Evolutionary conservation across 2,888 invertebrate genomes (phyloP).

Genomic region (Pseudococcus viburni): DNA sequence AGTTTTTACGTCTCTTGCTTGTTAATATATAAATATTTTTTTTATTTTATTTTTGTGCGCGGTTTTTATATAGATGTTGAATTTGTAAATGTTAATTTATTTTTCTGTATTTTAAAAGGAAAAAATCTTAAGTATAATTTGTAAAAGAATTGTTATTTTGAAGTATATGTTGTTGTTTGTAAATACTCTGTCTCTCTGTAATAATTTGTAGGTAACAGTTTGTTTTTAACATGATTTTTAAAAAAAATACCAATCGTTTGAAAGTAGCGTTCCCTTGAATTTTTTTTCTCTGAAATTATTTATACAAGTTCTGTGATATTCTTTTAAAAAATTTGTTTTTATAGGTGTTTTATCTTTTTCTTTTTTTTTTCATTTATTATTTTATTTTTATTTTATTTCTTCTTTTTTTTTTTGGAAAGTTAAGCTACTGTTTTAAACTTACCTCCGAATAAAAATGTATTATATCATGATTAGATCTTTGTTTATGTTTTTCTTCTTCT

Average conservation of each 20-base stretch:
- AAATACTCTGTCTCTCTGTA: conserved; percentile 66
- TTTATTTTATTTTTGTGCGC: conserved; percentile 62
- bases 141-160: conserved; percentile 62
- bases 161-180: conserved; percentile 59
- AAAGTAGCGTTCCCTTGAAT: conserved; percentile 61
- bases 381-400: conserved; percentile 41
- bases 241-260: conserved; percentile 55
- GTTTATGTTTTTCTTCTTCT: conserved; percentile 52
- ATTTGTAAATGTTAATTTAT: conserved; percentile 66
- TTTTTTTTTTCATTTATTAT: conserved; percentile 40
- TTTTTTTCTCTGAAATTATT: conserved; percentile 62
- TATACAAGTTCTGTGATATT: conserved; percentile 66
- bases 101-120: conserved; percentile 56
- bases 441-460: conserved; percentile 62
- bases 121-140: conserved; percentile 49
- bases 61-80: conserved; percentile 65
- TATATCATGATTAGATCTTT: conserved; percentile 63
- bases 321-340: conserved; percentile 64
- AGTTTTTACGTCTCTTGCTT: conserved; percentile 61
- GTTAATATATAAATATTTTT: conserved; percentile 60
- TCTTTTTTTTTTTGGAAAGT: conserved; percentile 43
- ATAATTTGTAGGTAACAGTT: conserved; percentile 63
- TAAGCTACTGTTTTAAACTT: conserved; percentile 62
- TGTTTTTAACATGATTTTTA: conserved; percentile 44
- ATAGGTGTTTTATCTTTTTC: conserved; percentile 44